phyloP scores from a whole-genome alignment of 35 echinoderm and acorn worm genomes.

The Amphiura filiformis region DNA sequence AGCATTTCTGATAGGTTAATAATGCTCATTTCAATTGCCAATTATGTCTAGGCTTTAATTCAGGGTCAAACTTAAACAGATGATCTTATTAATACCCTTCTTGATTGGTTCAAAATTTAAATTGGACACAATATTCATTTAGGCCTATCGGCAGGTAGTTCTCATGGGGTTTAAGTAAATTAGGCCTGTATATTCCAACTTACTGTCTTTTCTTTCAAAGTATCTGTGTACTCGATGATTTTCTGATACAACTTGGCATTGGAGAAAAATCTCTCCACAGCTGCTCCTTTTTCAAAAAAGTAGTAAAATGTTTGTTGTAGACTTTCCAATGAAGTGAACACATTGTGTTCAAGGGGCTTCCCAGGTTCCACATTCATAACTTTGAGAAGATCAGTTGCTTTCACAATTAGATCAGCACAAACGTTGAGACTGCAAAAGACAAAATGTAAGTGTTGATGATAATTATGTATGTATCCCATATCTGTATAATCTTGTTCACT shows the following conservation, averaged over 20 bases:
- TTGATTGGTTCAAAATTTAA: no score
- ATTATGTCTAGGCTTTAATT: no score
- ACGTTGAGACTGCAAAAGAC: slow-evolving; percentile 68
- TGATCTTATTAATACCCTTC: no score
- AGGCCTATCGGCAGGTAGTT: no score
- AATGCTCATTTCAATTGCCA: no score
- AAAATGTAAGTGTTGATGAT: no score
- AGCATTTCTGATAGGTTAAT: no score
- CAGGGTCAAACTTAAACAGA: no score
- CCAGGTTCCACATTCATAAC: slow-evolving; percentile 41
- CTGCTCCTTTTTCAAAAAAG: slow-evolving; percentile 77
- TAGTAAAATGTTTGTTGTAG: slow-evolving; percentile 72
- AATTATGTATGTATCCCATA: no score
- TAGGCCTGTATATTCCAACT: no score
- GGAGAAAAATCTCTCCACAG: slow-evolving; percentile 75
- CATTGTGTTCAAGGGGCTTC: slow-evolving; percentile 31
- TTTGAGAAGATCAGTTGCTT: slow-evolving; percentile 70
- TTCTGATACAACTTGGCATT: slow-evolving; percentile 48
- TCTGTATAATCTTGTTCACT: no score
- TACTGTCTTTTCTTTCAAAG: slow-evolving; percentile 73
- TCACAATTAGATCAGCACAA: slow-evolving; percentile 92
- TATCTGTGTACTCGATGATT: slow-evolving; percentile 67
- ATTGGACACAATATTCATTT: background rate
- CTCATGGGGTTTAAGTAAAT: no score
- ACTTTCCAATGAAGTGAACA: slow-evolving; percentile 54